phyloP scores from a whole-genome alignment of 2,888 invertebrate species.

The Eurytoma californica region DNA sequence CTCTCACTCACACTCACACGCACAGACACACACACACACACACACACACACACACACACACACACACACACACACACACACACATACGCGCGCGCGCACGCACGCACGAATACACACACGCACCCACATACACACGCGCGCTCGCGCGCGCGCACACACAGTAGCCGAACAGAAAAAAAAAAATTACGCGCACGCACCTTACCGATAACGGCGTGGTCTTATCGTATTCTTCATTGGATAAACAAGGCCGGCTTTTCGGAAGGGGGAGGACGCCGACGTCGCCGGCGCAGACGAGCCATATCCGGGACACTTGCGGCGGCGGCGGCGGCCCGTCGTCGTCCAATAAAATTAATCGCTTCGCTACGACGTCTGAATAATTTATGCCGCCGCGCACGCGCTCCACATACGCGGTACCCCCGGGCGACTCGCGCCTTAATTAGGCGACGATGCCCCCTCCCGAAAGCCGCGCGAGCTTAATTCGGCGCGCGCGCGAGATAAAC shows the following conservation, averaged over 20 bases:
- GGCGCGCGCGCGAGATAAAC: slow-evolving; percentile 22
- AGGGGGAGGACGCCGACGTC: background rate
- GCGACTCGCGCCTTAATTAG: slow-evolving; percentile 49
- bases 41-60: no score
- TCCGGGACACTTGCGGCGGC: slow-evolving; percentile 8
- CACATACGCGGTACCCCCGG: slow-evolving; percentile 23
- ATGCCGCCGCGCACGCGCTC: slow-evolving; percentile 60
- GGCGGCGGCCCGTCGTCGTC: slow-evolving; percentile 60
- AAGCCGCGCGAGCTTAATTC: slow-evolving; percentile 26
- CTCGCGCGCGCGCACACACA: no score
- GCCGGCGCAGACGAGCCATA: slow-evolving; percentile 27
- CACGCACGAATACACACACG: no score
- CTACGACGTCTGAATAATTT: slow-evolving; percentile 70
- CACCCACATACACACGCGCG: no score
- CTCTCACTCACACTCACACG: no score
- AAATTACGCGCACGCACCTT: no score
- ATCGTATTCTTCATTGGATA: no score
- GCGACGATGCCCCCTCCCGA: background rate
- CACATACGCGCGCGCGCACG: background rate
- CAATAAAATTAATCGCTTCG: slow-evolving; percentile 71
- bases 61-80: no score
- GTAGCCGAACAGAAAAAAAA: no score
- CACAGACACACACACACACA: no score
- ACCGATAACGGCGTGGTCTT: no score
- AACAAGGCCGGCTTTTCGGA: no score